A percentile compares a stretch with the other conserved stretches of the same genome.
Conservation (phyloP, 2,797 vertebrate genomes). For the Darevskia nairensis region DNA sequence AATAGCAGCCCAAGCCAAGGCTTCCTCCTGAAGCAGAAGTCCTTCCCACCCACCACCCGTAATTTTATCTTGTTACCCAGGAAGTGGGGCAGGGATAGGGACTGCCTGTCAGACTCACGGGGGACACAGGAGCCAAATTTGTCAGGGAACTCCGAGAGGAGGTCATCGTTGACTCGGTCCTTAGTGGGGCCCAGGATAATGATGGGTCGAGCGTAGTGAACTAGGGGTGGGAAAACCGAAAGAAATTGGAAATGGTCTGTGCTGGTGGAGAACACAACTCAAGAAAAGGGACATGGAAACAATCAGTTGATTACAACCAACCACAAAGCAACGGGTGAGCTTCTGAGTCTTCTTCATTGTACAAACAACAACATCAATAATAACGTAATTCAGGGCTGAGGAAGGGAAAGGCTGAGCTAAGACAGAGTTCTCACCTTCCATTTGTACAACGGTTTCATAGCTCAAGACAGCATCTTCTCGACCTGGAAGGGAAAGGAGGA, state of each 20-base stretch:
- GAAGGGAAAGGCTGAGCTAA: not conserved
- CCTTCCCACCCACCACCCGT: not conserved
- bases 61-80: not conserved
- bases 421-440: slow-evolving; percentile 82
- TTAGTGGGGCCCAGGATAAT: slow-evolving; percentile 94
- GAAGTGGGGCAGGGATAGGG: not conserved
- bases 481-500: slow-evolving; percentile 71
- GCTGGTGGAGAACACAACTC: not conserved
- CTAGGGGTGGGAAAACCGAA: slow-evolving; percentile 68
- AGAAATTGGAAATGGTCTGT: not conserved
- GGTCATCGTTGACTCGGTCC: slow-evolving; percentile 93
- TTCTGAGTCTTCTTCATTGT: not conserved
- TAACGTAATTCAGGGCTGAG: too few species aligned
- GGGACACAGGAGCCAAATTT: slow-evolving; percentile 95
- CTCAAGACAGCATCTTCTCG: slow-evolving; percentile 89
- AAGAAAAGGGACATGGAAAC: not conserved
- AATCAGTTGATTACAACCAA: too few species aligned
- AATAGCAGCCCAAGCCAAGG: not conserved
- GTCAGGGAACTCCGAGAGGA: slow-evolving; percentile 94
- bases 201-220: slow-evolving; percentile 93
- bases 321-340: not conserved
- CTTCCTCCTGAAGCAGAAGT: not conserved
- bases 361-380: not conserved
- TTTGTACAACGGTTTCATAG: slow-evolving; percentile 91
- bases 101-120: slow-evolving; percentile 79